Conservation (phyloP, 2,113 vertebrate genomes). For the Pagrus major region DNA sequence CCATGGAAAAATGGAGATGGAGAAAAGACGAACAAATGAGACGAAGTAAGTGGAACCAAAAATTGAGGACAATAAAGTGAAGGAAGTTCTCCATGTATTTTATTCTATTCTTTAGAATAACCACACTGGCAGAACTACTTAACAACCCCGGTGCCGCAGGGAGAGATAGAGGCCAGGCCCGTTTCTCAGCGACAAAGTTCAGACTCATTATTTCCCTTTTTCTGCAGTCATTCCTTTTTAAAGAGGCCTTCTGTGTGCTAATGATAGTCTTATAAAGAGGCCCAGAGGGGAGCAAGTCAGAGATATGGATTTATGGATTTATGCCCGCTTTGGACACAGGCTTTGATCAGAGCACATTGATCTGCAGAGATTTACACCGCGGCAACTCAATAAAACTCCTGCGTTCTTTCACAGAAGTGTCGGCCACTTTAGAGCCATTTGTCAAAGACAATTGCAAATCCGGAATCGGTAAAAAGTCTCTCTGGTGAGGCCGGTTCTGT, state of each 20-base stretch:
- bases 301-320: slow-evolving; percentile 82
- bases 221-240: slow-evolving; percentile 70
- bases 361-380: slow-evolving; percentile 81
- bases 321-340: slow-evolving; percentile 72
- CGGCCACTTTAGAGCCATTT: slow-evolving; percentile 70
- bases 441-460: slow-evolving; percentile 71
- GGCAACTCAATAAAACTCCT: slow-evolving; percentile 71
- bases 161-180: slow-evolving; percentile 52
- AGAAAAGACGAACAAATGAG: slow-evolving; percentile 37
- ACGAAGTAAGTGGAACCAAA: slow-evolving; percentile 1
- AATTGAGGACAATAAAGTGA: slow-evolving; percentile 39
- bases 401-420: slow-evolving; percentile 59
- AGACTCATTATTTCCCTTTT: slow-evolving; percentile 78
- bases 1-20: neutral
- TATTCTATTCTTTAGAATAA: slow-evolving; percentile 63
- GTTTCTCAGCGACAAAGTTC: slow-evolving; percentile 74
- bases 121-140: slow-evolving; percentile 56
- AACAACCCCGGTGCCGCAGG: slow-evolving; percentile 68
- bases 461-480: slow-evolving; percentile 53
- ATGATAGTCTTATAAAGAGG: slow-evolving; percentile 78
- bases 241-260: slow-evolving; percentile 77
- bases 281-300: slow-evolving; percentile 65
- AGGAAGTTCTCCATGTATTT: slow-evolving; percentile 57
- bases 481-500: slow-evolving; percentile 4
- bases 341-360: slow-evolving; percentile 83